phyloP scores from a whole-genome alignment of 2,113 vertebrate genomes.

The Malurus elegans region DNA sequence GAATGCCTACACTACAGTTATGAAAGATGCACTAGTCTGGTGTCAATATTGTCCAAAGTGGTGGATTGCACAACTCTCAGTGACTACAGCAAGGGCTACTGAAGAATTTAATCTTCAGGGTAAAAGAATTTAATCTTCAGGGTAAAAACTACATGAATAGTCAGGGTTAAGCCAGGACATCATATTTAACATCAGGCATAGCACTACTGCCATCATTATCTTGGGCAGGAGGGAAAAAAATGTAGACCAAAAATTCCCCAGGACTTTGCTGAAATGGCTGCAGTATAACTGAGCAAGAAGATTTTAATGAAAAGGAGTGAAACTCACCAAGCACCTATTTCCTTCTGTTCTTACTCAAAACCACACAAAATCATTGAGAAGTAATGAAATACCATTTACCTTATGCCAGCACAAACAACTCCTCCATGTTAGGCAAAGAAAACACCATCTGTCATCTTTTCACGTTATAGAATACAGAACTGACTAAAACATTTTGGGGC shows the following conservation, averaged over 20 bases:
- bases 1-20: background rate
- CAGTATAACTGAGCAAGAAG: background rate
- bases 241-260: background rate
- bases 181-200: background rate
- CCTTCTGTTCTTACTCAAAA: background rate
- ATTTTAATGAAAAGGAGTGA: background rate
- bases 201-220: background rate
- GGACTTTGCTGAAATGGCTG: background rate
- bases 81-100: background rate
- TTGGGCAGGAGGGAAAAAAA: background rate
- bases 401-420: conserved; percentile 39
- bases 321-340: background rate
- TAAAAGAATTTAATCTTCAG: background rate
- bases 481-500: background rate
- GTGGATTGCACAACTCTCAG: background rate
- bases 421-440: background rate
- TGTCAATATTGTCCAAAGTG: background rate
- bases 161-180: background rate
- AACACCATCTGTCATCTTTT: conserved; percentile 39
- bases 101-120: background rate
- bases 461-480: background rate
- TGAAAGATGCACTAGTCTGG: background rate
- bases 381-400: conserved; percentile 7
- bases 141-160: background rate
- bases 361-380: background rate